Evolutionary conservation across 2,888 invertebrate genomes (phyloP), one percentile per base, ranked within the genome.

Genomic region (Acrocera orbiculus): DNA sequence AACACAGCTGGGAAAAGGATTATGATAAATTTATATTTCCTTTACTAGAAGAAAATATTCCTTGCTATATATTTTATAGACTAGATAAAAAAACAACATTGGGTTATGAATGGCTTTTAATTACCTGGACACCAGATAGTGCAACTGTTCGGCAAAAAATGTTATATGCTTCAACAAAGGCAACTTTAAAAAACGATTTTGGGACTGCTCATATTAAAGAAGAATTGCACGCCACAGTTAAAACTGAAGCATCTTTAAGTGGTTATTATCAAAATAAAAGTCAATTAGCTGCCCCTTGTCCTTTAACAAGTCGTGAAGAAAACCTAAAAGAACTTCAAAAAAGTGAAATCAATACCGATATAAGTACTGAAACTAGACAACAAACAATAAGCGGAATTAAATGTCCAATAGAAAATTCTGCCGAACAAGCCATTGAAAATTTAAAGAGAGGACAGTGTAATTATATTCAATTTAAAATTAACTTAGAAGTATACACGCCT

Each of bases 161-260:
- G 96, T 64, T 98, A 34, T 93, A 93, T 50, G 96, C 96, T 0
- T 93, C 92, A 0, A 96, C 95, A 0, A 89, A 93, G 61, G 89
- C 96, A 2, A 98, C 96, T 1, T 64, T 98, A 17, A 98, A 95
- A 56, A 79, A 78, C 50, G 92, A 95, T 57, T 98, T 98, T 61
- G 96, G 96, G 1, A 78, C 85, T 5, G 78, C 86, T 1, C 82
- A 86, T 48, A 90, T 98, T 38, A 82, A 82, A 48, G 87, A 93
- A 56, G 98, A 98, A 62, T 62, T 92, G 47, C 93, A 93, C 63
- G 90, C 86, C 16, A 90, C 92, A 10, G 63, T 62, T 1, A 54
- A 82, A 69, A 76, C 76, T 41, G 95, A 95, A 54, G 71, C 87
- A 2, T 74, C 73, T 7, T 59, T 90, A 20, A 71, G 71, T 39